Evolutionary conservation across 2,113 vertebrate species (phyloP).

Genomic region (Porphyrio hochstetteri): DNA sequence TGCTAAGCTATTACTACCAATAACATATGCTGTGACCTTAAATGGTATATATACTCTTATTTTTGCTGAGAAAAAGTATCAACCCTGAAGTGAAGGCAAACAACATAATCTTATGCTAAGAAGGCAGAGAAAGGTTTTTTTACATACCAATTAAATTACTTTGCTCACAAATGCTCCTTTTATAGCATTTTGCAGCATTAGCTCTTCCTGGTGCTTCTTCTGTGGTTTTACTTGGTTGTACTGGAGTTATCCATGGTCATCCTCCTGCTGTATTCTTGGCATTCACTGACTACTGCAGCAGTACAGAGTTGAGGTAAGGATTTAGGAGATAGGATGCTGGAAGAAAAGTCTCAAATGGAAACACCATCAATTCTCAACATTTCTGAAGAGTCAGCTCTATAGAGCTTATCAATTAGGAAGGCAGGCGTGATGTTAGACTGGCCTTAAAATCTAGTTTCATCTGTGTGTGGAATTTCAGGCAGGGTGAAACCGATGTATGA

Average conservation of each 20-base stretch:
- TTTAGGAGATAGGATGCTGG: background rate
- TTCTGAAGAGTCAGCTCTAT: background rate
- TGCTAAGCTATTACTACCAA: background rate
- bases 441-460: background rate
- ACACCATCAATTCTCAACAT: background rate
- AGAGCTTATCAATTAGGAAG: background rate
- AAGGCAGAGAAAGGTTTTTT: background rate
- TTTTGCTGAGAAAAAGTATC: background rate
- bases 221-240: background rate
- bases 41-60: background rate
- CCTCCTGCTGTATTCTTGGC: background rate
- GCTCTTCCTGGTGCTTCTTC: background rate
- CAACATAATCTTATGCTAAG: background rate
- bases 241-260: background rate
- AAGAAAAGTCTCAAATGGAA: background rate
- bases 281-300: background rate
- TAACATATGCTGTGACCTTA: background rate
- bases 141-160: background rate
- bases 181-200: background rate
- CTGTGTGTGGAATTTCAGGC: background rate
- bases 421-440: background rate
- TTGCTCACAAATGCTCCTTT: background rate
- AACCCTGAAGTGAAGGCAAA: background rate
- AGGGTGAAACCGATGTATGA: background rate
- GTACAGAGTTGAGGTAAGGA: background rate